These are phyloP conservation scores for Glossosoma conforme DNA, from an alignment of 1,140 invertebrate species.

Conservation along the genomic window DNA sequence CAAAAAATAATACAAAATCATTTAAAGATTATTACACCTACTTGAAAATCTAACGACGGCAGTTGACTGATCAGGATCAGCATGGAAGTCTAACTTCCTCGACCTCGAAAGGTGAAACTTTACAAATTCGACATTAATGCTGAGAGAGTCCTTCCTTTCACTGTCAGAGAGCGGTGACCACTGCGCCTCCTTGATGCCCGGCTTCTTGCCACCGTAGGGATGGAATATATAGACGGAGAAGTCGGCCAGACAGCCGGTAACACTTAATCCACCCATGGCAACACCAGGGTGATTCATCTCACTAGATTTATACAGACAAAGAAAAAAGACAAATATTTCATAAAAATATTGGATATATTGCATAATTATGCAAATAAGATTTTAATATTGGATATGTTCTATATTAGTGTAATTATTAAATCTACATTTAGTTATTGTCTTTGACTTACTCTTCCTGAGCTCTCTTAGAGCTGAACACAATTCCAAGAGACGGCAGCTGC, in stretches of 20 bases:
- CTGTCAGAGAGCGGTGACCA: constrained; percentile 83
- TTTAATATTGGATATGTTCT: no score
- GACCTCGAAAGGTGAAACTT: constrained; percentile 91
- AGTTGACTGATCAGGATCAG: constrained; percentile 58
- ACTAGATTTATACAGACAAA: constrained; percentile 33
- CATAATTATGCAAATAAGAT: no score
- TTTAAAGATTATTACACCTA: constrained; percentile 37
- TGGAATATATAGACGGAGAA: constrained; percentile 98
- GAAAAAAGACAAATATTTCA: background rate
- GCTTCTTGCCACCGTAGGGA: constrained; percentile 88
- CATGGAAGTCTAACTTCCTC: constrained; percentile 73
- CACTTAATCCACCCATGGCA: constrained; percentile 81
- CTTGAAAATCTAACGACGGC: constrained; percentile 89
- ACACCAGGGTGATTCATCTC: constrained; percentile 59
- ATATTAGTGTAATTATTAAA: no score
- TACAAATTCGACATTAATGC: constrained; percentile 95
- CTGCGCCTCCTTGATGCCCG: constrained; percentile 73
- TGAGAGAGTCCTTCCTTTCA: constrained; percentile 91
- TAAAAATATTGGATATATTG: no score
- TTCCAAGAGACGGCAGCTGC: constrained; percentile 90
- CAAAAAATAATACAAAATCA: constrained; percentile 13
- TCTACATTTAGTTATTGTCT: no score
- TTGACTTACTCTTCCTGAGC: constrained; percentile 66
- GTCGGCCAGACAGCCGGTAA: constrained; percentile 91
- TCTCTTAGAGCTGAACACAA: constrained; percentile 87